Percentiles rank a stretch among this genome's conserved stretches.
Evolutionary conservation across 1,140 invertebrate species (phyloP).

Genomic region (Scaptomyza hsui): DNA sequence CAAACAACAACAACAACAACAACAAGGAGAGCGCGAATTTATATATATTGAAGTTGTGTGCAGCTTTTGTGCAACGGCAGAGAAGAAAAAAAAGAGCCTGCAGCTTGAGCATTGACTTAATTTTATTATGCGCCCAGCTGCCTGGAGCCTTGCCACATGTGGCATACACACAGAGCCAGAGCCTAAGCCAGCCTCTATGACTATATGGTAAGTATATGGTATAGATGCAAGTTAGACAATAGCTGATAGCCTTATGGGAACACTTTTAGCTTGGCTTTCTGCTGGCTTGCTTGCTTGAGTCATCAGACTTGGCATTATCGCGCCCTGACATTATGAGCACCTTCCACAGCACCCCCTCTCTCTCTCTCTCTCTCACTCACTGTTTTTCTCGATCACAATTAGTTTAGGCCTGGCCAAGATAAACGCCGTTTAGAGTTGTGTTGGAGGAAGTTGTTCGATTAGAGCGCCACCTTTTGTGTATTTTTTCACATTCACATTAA

Average conservation of each 20-base stretch:
- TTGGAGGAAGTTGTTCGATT: neutral
- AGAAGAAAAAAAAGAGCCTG: neutral
- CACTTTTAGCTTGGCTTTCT: neutral
- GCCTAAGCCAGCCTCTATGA: neutral
- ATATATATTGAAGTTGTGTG: slow-evolving; percentile 1
- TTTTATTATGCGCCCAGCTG: slow-evolving; percentile 51
- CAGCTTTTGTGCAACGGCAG: slow-evolving; percentile 15
- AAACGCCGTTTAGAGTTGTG: neutral
- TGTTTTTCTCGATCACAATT: slow-evolving; percentile 23
- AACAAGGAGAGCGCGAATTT: slow-evolving; percentile 20
- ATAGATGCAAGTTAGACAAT: slow-evolving; percentile 69
- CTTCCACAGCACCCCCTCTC: neutral
- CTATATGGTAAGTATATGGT: slow-evolving; percentile 54
- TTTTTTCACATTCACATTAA: neutral
- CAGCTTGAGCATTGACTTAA: slow-evolving; percentile 49
- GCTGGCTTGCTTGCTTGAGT: slow-evolving; percentile 37
- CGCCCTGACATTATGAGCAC: slow-evolving; percentile 50
- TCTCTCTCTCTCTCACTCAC: neutral
- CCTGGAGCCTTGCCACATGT: slow-evolving; percentile 1
- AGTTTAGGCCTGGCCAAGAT: slow-evolving; percentile 21
- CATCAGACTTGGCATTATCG: slow-evolving; percentile 49
- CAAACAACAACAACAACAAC: slow-evolving; percentile 25
- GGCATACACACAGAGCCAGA: neutral
- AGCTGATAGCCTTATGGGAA: slow-evolving; percentile 49
- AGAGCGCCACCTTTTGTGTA: neutral